Evolutionary conservation across 2,797 vertebrate genomes (phyloP), one percentile per base, ranked within the genome.

Genomic region (Ciconia nigra): DNA sequence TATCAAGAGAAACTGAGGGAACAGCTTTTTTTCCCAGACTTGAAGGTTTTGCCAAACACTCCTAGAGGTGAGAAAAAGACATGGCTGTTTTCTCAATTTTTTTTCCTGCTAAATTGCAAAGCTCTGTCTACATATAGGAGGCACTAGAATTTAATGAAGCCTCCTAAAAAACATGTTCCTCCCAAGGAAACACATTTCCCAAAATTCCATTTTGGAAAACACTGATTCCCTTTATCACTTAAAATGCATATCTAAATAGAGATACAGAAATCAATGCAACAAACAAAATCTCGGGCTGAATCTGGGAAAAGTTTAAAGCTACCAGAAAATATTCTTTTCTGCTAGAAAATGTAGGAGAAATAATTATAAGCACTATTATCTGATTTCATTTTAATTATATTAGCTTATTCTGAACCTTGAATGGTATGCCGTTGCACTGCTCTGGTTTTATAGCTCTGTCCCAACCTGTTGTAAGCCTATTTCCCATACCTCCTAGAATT

Each of bases 351-450:
- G 5, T 19, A 35, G 5, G 31, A 79, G 35, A 94, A 92, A 66
- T 78, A 94, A 93, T 87, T 92, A 72, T 85, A 87, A 95, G 18
- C 33, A 57, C 25, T 6, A 44, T 73, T 92, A 72, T 92, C 80
- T 92, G 83, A 88, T 96, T 92, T 76, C 2, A 84, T 92, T 96
- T 92, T 89, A 93, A 95, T 92, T 90, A 58, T 58, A 55, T 92
- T 62, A 81, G 31, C 49, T 92, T 90, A 66, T 73, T 73, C 67
- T 92, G 90, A 95, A 82, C 55, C 55, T 44, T 16, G 39, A 83
- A 51, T n/a, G 25, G 8, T 19, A 58, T 58, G 42, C 58, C 66
- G 28, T 39, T 73, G 80, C 62, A 79, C 51, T 77, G 39, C 55
- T 84, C 70, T 90, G 52, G 26, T 73, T 94, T 95, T 82, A 84